Conservation (phyloP, 2,888 invertebrate species). For the Aricia artaxerxes region DNA sequence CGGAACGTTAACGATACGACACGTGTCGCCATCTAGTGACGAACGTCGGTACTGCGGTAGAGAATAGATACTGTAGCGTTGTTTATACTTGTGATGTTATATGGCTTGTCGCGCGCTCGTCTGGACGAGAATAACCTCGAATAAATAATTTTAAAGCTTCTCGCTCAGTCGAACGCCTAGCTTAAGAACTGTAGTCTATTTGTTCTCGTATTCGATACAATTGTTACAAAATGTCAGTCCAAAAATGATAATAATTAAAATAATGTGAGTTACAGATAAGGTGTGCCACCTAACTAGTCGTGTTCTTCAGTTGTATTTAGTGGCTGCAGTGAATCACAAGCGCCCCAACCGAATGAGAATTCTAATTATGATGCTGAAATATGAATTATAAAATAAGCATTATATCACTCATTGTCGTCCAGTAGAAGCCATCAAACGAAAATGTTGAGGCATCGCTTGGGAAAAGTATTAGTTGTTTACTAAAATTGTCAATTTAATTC, state of each 20-base stretch:
- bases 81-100: constrained; percentile 28
- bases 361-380: not conserved
- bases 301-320: not conserved
- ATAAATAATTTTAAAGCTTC: not conserved
- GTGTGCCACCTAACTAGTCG: constrained; percentile 22
- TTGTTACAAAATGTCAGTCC: constrained; percentile 29
- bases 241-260: constrained; percentile 31
- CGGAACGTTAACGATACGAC: not conserved
- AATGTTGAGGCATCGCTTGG: not conserved
- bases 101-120: constrained; percentile 17
- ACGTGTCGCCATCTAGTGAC: constrained; percentile 15
- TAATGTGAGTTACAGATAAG: constrained; percentile 29
- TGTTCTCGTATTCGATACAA: constrained; percentile 20
- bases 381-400: not conserved
- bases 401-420: not conserved
- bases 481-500: not conserved
- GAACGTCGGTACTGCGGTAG: constrained; percentile 16
- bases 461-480: not conserved
- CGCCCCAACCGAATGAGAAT: not conserved
- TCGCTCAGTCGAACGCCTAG: constrained; percentile 1
- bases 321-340: constrained; percentile 4
- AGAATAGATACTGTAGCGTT: constrained; percentile 20
- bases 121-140: not conserved
- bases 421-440: not conserved
- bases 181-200: constrained; percentile 20